These are phyloP conservation scores for Caenorhabditis latens DNA, from an alignment of 1,140 invertebrate species.

Conservation along the genomic window DNA sequence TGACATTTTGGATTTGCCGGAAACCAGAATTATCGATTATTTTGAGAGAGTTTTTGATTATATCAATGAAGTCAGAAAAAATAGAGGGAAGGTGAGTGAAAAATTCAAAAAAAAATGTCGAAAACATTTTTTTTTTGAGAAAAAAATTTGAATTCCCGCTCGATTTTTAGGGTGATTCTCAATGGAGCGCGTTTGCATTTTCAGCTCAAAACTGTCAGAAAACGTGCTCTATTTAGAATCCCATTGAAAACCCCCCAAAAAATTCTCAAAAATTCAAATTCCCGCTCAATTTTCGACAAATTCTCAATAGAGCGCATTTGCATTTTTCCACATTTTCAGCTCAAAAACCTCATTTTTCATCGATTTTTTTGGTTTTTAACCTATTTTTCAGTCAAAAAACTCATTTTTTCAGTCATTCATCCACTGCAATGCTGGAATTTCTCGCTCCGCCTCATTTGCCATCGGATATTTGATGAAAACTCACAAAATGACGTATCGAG, in stretches of 20 bases:
- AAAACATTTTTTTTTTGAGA: too few relatives aligned
- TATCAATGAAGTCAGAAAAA: conserved; percentile 75
- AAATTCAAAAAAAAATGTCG: not conserved
- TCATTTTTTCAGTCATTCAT: conserved; percentile 86
- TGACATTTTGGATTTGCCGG: conserved; percentile 75
- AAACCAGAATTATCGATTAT: conserved; percentile 70
- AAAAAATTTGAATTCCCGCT: too few relatives aligned
- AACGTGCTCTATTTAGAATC: conserved; percentile 38
- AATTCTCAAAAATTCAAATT: not conserved
- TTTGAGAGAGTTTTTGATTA: conserved; percentile 77
- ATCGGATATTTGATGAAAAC: conserved; percentile 87
- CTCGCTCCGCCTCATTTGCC: conserved; percentile 86
- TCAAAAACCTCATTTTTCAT: too few relatives aligned
- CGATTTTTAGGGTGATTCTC: too few relatives aligned
- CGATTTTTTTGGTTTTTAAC: too few relatives aligned
- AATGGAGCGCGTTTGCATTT: not conserved
- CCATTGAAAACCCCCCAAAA: not conserved
- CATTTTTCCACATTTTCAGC: not conserved
- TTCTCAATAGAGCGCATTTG: conserved; percentile 14
- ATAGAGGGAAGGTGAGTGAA: conserved; percentile 72
- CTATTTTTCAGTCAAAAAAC: too few relatives aligned
- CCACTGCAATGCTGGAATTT: conserved; percentile 92
- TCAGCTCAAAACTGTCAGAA: too few relatives aligned
- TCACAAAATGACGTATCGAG: conserved; percentile 81
- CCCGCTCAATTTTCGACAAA: not conserved